Base-by-base conservation (phyloP, 2,888 invertebrate genomes). In the Andrena minutula region DNA sequence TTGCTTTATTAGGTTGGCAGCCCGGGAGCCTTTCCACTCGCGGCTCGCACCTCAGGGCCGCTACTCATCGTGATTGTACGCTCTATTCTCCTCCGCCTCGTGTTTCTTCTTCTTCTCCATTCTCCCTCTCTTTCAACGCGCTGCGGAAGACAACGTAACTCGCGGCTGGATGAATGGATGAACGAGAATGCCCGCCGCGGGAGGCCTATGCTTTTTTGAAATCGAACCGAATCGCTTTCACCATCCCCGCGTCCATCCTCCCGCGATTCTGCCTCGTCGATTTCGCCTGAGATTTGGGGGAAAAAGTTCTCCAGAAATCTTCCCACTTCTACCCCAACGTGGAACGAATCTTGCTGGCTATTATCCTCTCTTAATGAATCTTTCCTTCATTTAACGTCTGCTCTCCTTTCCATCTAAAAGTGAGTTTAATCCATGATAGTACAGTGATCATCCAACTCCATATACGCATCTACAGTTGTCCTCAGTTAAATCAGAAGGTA, bases 1-100 rank as follows among this genome's bases (percentile, higher is more conserved):
- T 93, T 93, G 92, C 93, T 93, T 93, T 93, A 93, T 93, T 93
- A 93, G 93, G 92, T 92, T 91, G 92, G 91, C 92, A 93, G 92
- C 90, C 92, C 92, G 89, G 93, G 92, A 93, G 92, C 91, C 92
- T 93, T 92, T 91, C 90, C 90, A 91, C 90, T 91, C 88, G 85
- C 79, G 85, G 81, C 88, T 86, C 89, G 87, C 89, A 89, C 89
- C 88, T 92, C 89, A 87, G 87, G 89, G 86, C 88, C 87, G 87
- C 88, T 88, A 88, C 90, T 90, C 89, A 87, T 89, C 91, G 89
- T 91, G 90, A 91, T 91, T 91, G 89, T 91, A 86, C 87, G 86
- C 86, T 88, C 90, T 88, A 87, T 91, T 90, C 91, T 85, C 86
- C 80, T 84, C 84, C 83, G 71, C 81, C 80, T 85, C 85, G 56